Conservation (phyloP, 1,140 invertebrate species). For the Panagrolaimus sp. region DNA sequence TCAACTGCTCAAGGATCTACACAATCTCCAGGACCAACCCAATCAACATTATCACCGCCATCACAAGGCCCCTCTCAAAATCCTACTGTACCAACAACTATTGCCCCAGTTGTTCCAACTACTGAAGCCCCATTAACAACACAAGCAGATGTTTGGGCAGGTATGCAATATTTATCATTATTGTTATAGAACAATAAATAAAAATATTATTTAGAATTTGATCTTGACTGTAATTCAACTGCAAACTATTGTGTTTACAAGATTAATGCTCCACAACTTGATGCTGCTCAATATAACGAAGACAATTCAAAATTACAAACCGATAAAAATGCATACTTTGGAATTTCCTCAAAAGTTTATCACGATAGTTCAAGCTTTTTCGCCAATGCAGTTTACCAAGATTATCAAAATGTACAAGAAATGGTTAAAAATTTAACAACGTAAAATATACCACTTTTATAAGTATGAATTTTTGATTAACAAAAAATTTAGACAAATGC, state of each 20-base stretch:
- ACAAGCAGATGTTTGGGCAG: background rate
- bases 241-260: background rate
- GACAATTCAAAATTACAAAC: background rate
- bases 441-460: background rate
- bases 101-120: background rate
- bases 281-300: background rate
- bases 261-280: background rate
- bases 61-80: background rate
- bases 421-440: background rate
- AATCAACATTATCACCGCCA: too few species aligned
- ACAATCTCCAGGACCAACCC: too few species aligned
- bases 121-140: background rate
- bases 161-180: background rate
- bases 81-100: background rate
- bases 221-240: background rate
- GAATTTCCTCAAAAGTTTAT: background rate
- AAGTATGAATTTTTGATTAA: too few species aligned
- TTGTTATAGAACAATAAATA: background rate
- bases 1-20: too few species aligned
- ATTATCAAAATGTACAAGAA: background rate
- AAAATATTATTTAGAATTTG: background rate
- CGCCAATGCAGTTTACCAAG: background rate
- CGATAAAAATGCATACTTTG: background rate
- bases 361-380: background rate
- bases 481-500: too few species aligned